Evolutionary conservation across 2,888 invertebrate genomes (phyloP).

Genomic region (Alloplasta piceator): DNA sequence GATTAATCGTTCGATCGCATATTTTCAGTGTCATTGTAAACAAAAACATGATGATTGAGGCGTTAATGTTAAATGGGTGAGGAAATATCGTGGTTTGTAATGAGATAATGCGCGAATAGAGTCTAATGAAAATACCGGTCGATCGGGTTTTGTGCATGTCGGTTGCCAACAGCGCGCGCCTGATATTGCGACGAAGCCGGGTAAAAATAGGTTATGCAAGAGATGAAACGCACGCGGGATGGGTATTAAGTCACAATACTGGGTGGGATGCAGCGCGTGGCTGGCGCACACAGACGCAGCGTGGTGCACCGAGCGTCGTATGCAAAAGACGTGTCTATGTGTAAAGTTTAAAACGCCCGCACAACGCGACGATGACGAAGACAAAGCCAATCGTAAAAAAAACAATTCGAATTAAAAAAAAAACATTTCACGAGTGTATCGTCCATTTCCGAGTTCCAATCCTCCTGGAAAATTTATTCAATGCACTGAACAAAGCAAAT

Average conservation of each 20-base stretch:
- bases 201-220: conserved; percentile 80
- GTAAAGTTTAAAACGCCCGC: conserved; percentile 35
- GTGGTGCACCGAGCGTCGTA: conserved; percentile 20
- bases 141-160: conserved; percentile 31
- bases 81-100: conserved; percentile 14
- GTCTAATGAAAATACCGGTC: conserved; percentile 42
- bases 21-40: too few species aligned
- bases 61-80: conserved; percentile 1
- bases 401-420: too few species aligned
- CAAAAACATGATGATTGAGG: too few species aligned
- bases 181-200: conserved; percentile 35
- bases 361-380: conserved; percentile 35
- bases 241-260: conserved; percentile 69
- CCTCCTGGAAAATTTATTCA: too few species aligned
- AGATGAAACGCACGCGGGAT: conserved; percentile 73
- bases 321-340: conserved; percentile 2
- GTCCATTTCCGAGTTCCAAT: too few species aligned
- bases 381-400: neutral
- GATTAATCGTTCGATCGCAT: too few species aligned
- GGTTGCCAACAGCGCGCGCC: conserved; percentile 13
- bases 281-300: conserved; percentile 16
- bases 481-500: too few species aligned
- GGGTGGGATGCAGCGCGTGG: neutral
- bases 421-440: too few species aligned
- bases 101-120: conserved; percentile 36